A percentile compares a stretch with the other conserved stretches of the same genome.
Conservation (phyloP, 2,888 invertebrate genomes). For the Eupithecia inturbata region DNA sequence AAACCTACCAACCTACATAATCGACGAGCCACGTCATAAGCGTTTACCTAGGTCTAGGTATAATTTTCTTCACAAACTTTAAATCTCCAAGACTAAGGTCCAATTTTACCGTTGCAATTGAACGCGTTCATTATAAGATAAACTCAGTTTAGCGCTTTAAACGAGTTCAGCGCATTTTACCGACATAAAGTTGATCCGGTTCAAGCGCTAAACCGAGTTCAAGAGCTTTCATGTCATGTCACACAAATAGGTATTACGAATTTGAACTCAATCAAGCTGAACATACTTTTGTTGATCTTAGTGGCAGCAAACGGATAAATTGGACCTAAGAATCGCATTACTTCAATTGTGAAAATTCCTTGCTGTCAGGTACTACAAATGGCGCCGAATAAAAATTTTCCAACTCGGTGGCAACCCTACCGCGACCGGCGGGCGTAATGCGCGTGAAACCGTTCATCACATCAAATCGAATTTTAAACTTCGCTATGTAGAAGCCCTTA, state of each 20-base stretch:
- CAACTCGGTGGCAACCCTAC: conserved; percentile 52
- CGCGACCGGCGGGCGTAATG: conserved; percentile 58
- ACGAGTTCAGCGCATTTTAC: too few species aligned
- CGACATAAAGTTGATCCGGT: too few species aligned
- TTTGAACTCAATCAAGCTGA: too few species aligned
- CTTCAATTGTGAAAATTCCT: conserved; percentile 19
- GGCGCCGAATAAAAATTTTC: conserved; percentile 30
- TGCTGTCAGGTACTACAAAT: conserved; percentile 30
- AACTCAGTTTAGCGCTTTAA: too few species aligned
- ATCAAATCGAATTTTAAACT: conserved; percentile 58
- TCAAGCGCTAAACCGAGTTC: too few species aligned
- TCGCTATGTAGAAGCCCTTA: conserved; percentile 39
- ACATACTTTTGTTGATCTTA: too few species aligned
- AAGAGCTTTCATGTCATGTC: too few species aligned
- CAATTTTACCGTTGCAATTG: too few species aligned
- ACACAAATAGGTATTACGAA: too few species aligned
- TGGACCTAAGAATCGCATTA: conserved; percentile 25
- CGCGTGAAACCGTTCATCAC: conserved; percentile 70
- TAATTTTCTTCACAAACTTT: not conserved
- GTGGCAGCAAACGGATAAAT: too few species aligned
- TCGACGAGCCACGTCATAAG: not conserved
- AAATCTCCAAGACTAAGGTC: not conserved
- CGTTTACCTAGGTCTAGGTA: not conserved
- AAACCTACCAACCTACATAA: not conserved
- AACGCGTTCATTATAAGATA: too few species aligned